A percentile compares a stretch with the other conserved stretches of the same genome.
These are phyloP conservation scores for Anguilla obscura DNA, from an alignment of 2,797 vertebrate species.

Conservation along the genomic window DNA sequence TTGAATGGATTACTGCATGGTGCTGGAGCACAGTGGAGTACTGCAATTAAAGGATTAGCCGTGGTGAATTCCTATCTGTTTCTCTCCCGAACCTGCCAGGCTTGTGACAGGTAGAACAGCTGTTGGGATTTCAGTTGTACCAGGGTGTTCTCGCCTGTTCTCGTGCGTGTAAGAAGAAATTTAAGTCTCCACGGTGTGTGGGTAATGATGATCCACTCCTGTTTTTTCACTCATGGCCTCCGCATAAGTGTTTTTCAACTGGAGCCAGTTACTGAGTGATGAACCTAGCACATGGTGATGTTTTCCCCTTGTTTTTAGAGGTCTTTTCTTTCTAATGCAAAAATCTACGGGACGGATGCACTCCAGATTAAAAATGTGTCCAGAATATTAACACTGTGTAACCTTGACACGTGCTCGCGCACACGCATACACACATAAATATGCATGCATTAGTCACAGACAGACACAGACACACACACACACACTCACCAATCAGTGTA, in stretches of 20 bases:
- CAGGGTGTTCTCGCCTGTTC: background rate
- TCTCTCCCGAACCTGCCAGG: background rate
- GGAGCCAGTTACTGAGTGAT: background rate
- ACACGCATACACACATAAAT: background rate
- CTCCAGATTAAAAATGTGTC: constrained; percentile 10
- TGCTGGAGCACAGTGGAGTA: background rate
- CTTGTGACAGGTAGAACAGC: background rate
- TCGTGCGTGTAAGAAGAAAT: background rate
- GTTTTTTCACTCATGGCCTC: background rate
- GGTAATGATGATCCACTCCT: background rate
- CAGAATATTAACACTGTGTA: constrained; percentile 12
- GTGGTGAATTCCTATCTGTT: background rate
- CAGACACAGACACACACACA: background rate
- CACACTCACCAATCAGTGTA: background rate
- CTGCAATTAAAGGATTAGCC: background rate
- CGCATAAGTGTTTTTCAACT: background rate
- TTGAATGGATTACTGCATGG: background rate
- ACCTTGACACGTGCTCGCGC: background rate
- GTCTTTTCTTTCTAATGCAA: background rate
- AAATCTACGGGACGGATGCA: background rate
- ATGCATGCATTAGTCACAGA: background rate
- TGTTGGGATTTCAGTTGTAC: background rate
- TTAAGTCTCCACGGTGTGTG: background rate
- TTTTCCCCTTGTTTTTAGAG: background rate
- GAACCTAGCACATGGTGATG: background rate